Conservation (phyloP, 2,113 vertebrate genomes). For the Notothenia coriiceps region DNA sequence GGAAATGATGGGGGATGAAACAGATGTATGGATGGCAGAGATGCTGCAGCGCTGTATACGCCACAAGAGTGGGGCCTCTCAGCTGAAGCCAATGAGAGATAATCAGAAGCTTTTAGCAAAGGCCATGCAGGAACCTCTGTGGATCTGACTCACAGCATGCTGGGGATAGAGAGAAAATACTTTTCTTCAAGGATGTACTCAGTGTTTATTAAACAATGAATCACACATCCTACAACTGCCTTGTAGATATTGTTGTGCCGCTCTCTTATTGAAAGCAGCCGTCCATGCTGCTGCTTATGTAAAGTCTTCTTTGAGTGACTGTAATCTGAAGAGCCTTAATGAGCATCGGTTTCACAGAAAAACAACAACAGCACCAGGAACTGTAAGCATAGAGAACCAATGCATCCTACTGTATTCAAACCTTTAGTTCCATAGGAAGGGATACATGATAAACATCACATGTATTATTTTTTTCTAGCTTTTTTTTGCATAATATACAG, state of each 20-base stretch:
- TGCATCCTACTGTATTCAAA: neutral
- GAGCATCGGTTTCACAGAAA: slow-evolving; percentile 24
- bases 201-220: slow-evolving; percentile 68
- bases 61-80: slow-evolving; percentile 27
- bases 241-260: slow-evolving; percentile 26
- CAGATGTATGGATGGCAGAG: slow-evolving; percentile 40
- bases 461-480: slow-evolving; percentile 16
- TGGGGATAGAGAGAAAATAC: slow-evolving; percentile 31
- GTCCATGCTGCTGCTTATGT: slow-evolving; percentile 19
- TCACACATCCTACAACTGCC: slow-evolving; percentile 37
- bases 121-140: slow-evolving; percentile 37
- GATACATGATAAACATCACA: slow-evolving; percentile 12
- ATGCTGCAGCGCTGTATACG: slow-evolving; percentile 12
- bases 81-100: slow-evolving; percentile 35
- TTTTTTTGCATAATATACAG: neutral
- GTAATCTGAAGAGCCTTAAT: slow-evolving; percentile 17
- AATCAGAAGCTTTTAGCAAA: slow-evolving; percentile 60
- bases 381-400: neutral
- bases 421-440: neutral
- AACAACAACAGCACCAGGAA: slow-evolving; percentile 29
- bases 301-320: slow-evolving; percentile 4
- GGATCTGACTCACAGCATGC: slow-evolving; percentile 44
- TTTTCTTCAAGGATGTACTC: slow-evolving; percentile 41
- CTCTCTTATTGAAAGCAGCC: slow-evolving; percentile 36
- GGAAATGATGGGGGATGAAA: slow-evolving; percentile 30